Evolutionary conservation across 2,113 vertebrate species (phyloP), one percentile per base, ranked within the genome.

Genomic region (Hypocryptadius cinnamomeus): DNA sequence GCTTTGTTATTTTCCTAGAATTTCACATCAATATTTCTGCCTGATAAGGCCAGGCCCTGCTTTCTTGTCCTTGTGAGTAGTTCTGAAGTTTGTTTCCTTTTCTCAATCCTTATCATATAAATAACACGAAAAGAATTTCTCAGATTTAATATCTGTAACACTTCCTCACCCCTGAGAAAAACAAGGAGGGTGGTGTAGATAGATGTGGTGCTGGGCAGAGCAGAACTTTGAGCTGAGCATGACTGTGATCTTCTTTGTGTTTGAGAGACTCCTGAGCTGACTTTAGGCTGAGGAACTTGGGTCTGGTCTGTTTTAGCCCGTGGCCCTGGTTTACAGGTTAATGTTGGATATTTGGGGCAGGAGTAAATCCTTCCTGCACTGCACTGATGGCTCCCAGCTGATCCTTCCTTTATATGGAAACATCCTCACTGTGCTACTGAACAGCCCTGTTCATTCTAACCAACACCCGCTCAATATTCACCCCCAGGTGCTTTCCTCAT

Each of bases 401-500:
- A 33, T 63, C 39, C 27, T 87, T 50, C n/a, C 59, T 60, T 44
- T 31, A 2, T n/a, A 51, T 25, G 59, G 53, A 14, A 57, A 69
- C 86, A 54, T 5, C 92, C 40, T 85, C 16, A 2, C 18, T 60
- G 28, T 57, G 35, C 59, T 77, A 18, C 53, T 13, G 60, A 42
- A 39, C 44, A 86, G 5, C 44, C n/a, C 18, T 31, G 27, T 11
- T 59, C 8, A 0, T 44, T 40, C 20, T 94, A 83, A 94, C 61
- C 21, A 59, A 11, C 61, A 51, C 15, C 9, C 30, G 19, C 44
- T 31, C 42, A 61, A 82, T 96, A 28, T 73, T 79, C 94, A 18
- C 44, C 94, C 95, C 20, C 83, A 99, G 99, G 99, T 97, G 99
- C 99, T 10, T 99, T 99, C 96, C 99, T 99, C 89, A 99, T 99